phyloP scores from a whole-genome alignment of 2,113 vertebrate species.

The Sprattus sprattus region DNA sequence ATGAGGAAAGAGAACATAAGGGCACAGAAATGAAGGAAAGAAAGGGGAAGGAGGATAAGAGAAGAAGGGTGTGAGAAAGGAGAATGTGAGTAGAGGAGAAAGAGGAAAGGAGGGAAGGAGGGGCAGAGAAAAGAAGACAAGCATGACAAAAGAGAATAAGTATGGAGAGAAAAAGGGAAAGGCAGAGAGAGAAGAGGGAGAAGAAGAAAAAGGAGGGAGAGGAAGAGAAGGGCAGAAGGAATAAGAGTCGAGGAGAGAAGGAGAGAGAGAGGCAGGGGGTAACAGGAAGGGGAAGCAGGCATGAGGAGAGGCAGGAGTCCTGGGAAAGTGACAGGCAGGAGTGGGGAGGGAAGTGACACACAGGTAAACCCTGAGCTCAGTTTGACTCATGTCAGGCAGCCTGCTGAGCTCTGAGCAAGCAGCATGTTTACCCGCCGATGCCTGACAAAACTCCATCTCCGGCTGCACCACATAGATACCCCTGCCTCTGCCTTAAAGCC shows the following conservation, averaged over 20 bases:
- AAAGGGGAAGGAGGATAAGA: neutral
- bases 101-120: neutral
- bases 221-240: neutral
- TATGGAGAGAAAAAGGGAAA: neutral
- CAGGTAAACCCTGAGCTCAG: neutral
- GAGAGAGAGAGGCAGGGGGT: neutral
- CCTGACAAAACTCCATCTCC: neutral
- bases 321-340: no score
- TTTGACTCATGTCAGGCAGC: neutral
- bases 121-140: neutral
- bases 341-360: neutral
- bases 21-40: conserved; percentile 50
- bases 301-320: neutral
- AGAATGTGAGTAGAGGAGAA: neutral
- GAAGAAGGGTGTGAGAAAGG: neutral
- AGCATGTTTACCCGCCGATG: neutral
- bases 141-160: neutral
- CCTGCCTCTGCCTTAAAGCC: no score
- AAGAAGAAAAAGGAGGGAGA: neutral
- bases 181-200: neutral
- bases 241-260: neutral
- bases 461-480: neutral
- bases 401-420: neutral
- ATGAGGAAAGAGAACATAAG: no score
- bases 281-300: no score